Evolutionary conservation across 2,797 vertebrate genomes (phyloP), one percentile per base, ranked within the genome.

Genomic region (Scolopax bukidnonensis): DNA sequence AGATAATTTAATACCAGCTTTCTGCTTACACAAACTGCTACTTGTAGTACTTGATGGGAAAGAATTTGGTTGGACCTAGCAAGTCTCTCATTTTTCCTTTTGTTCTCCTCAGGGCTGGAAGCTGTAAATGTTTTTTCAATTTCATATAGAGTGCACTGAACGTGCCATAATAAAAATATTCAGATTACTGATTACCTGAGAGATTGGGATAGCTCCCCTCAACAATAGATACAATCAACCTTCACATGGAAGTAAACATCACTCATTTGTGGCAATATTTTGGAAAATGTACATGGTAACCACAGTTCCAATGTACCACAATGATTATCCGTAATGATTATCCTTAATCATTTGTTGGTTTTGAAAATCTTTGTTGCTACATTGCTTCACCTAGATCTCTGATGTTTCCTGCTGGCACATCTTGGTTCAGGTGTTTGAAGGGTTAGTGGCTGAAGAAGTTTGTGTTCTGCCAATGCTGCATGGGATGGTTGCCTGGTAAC

Each of bases 401-500:
- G 60, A 28, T 69, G 33, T 81, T 94, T 95, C 78, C 68, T 93
- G 25, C 81, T 79, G 64, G 54, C 65, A 88, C 5, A 56, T 79
- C 74, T 93, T 84, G 43, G 45, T 76, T 95, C 76, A 89, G 87
- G 87, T 84, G 48, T 89, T 89, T 91, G 76, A 96, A 96, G 90
- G 79, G 91, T 97, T 96, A 97, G 92, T 67, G 61, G 27, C 71
- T 89, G 74, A 80, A 93, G 73, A 94, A 94, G 79, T 92, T 93
- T 74, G 38, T 94, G 48, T 69, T 95, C 82, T 88, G 82, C 50
- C 68, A 94, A 83, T 96, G 65, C 79, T 87, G 74, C 81, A 80
- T 85, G 90, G 82, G 83, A 74, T 50, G 84, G 97, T 96, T 97
- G 96, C 97, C 91, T 93, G 69, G 97, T 94, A 97, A 97, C 93